Evolutionary conservation across 2,888 invertebrate genomes (phyloP), one percentile per base, ranked within the genome.

Genomic region (Heliconius charithonia): DNA sequence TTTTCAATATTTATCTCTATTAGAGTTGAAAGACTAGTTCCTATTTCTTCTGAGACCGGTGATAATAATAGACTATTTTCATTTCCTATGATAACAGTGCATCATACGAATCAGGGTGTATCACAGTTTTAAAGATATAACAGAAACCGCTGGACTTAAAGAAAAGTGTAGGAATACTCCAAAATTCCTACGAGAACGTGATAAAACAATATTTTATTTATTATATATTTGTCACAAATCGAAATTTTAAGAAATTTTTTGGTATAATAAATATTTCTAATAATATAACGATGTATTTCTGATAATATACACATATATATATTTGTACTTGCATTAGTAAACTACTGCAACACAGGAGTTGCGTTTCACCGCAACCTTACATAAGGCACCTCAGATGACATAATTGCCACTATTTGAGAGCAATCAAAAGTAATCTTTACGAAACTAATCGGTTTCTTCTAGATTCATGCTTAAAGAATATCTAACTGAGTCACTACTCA

Each of bases 391-490:
- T 56, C 27, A 67, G 67, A 56, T 65, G 63, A 41, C 63, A 65
- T 74, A 74, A 74, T 74, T 74, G 63, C 63, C 12, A 27, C 45
- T 65, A 45, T 74, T 74, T 74, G 63, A 74, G 62, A 74, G 73
- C 27, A 74, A 74, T 74, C 37, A 63, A 13, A 32, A 37, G 63
- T 63, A 29, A 74, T 74, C 63, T 74, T 74, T 63, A 41, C 63
- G 63, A 74, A 74, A 65, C 74, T 74, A 45, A 63, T 25, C 19
- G 16, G 59, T 73, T 41, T 62, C 59, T 32, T 29, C 56, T 62
- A 27, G 12, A 59, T 37, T 32, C 3, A 32, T 66, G 22, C 32
- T 9, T 66, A 29, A 19, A 32, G 37, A 37, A 32, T 7, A 19
- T 32, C 7, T 16, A 10, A 22, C 22, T 45, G 45, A 45, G 45